phyloP scores from a whole-genome alignment of 2,113 vertebrate species.

The Rhinogobius similis region DNA sequence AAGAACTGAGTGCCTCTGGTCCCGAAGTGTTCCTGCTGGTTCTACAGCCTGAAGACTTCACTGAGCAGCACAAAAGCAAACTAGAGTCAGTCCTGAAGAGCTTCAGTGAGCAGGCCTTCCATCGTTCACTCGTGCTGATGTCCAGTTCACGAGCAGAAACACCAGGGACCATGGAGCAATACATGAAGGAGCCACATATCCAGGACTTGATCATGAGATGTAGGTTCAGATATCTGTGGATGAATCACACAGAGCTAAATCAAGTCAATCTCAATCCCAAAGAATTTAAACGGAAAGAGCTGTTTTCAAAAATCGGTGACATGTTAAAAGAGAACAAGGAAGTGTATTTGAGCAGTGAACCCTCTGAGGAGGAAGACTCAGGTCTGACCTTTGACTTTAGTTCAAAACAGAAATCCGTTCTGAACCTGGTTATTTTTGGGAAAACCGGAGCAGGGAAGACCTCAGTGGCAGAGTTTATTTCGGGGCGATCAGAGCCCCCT shows the following conservation, averaged over 20 bases:
- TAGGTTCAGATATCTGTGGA: not conserved
- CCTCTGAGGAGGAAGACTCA: not conserved
- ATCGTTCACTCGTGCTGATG: constrained; percentile 33
- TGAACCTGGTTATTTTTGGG: constrained; percentile 38
- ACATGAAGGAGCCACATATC: not conserved
- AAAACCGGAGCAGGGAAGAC: constrained; percentile 18
- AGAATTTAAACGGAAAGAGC: not conserved
- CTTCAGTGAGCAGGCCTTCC: not conserved
- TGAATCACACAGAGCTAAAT: not conserved
- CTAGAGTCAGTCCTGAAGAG: not conserved
- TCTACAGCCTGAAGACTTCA: not conserved
- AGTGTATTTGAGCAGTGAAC: not conserved
- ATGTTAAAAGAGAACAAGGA: constrained; percentile 1
- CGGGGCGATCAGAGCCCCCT: not conserved
- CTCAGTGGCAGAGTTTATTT: constrained; percentile 5
- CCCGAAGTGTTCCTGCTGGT: not conserved
- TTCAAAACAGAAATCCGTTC: not conserved
- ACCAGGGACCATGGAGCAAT: not conserved
- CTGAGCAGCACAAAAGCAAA: not conserved
- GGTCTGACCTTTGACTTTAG: not conserved
- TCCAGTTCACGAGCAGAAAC: too few species aligned
- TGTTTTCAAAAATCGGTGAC: constrained; percentile 1
- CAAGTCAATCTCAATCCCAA: not conserved
- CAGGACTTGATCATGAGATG: constrained; percentile 7
- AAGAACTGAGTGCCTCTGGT: not conserved